Percentiles rank a stretch among this genome's conserved stretches.
These are phyloP conservation scores for Bos taurus DNA, from an alignment of 2,113 vertebrate genomes.

Conservation along the genomic window DNA sequence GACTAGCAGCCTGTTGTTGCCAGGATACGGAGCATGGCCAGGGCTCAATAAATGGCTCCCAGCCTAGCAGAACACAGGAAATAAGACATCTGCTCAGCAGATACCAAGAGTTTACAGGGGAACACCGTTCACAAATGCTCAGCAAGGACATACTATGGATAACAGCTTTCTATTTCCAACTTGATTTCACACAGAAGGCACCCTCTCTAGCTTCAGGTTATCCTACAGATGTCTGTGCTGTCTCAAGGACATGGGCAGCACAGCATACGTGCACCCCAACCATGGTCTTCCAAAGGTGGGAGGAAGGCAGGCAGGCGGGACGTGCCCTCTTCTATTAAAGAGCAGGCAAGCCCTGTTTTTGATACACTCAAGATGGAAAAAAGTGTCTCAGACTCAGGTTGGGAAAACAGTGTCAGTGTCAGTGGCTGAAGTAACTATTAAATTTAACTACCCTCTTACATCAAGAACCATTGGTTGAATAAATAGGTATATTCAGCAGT, in stretches of 20 bases:
- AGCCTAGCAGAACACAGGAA: conserved; percentile 83
- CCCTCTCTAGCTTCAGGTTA: neutral
- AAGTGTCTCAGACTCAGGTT: neutral
- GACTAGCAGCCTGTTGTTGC: conserved; percentile 92
- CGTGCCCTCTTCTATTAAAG: neutral
- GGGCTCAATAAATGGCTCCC: conserved; percentile 97
- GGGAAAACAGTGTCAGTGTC: neutral
- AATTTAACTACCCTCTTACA: neutral
- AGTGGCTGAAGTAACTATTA: neutral
- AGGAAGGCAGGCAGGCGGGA: neutral
- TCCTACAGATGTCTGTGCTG: neutral
- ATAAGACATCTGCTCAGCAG: conserved; percentile 26
- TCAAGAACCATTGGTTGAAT: neutral
- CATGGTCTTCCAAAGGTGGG: neutral
- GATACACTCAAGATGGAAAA: neutral
- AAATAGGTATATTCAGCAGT: neutral
- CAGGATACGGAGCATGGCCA: conserved; percentile 92
- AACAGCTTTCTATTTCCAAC: neutral
- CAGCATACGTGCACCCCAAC: too few relatives aligned
- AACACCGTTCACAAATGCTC: neutral
- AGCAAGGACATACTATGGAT: neutral
- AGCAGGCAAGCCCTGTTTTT: neutral
- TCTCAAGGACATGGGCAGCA: neutral
- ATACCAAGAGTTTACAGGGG: neutral
- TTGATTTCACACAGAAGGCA: neutral